These are phyloP conservation scores for Emmelina monodactyla DNA, from an alignment of 2,888 invertebrate species.

Conservation along the genomic window DNA sequence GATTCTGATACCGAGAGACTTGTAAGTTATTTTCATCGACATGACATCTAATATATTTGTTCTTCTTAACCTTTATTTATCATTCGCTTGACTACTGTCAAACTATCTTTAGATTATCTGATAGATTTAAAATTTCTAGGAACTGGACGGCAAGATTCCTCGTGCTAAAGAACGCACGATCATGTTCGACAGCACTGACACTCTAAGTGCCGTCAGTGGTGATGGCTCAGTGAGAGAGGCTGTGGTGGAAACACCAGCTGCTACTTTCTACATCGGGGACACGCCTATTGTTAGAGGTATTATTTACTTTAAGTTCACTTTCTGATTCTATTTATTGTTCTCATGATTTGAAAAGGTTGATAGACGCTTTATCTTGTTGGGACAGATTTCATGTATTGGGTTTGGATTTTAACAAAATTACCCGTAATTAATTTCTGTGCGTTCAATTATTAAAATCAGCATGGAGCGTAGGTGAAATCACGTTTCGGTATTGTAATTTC, in stretches of 20 bases:
- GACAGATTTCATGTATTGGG: no score
- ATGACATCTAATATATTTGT: not conserved
- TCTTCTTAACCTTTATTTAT: not conserved
- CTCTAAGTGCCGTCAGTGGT: slow-evolving; percentile 52
- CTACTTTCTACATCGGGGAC: slow-evolving; percentile 59
- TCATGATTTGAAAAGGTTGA: no score
- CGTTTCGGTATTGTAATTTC: no score
- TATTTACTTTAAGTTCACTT: no score
- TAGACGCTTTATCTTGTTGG: no score
- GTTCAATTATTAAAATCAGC: no score
- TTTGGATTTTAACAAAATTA: no score
- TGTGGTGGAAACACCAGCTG: slow-evolving; percentile 43
- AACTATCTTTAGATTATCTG: not conserved
- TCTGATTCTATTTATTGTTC: no score
- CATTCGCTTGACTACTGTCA: not conserved
- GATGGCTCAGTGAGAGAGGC: slow-evolving; percentile 50
- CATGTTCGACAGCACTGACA: slow-evolving; percentile 61
- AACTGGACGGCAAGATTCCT: slow-evolving; percentile 44
- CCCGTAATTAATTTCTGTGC: no score
- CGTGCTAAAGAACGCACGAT: slow-evolving; percentile 55
- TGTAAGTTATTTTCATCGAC: slow-evolving; percentile 32
- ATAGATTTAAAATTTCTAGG: slow-evolving; percentile 24
- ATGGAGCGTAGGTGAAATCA: no score
- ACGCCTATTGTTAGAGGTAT: slow-evolving; percentile 57
- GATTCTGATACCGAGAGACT: slow-evolving; percentile 56